Evolutionary conservation across 64 coral and sea anemone genomes (phyloP).

Genomic region (Pachyseris speciosa): DNA sequence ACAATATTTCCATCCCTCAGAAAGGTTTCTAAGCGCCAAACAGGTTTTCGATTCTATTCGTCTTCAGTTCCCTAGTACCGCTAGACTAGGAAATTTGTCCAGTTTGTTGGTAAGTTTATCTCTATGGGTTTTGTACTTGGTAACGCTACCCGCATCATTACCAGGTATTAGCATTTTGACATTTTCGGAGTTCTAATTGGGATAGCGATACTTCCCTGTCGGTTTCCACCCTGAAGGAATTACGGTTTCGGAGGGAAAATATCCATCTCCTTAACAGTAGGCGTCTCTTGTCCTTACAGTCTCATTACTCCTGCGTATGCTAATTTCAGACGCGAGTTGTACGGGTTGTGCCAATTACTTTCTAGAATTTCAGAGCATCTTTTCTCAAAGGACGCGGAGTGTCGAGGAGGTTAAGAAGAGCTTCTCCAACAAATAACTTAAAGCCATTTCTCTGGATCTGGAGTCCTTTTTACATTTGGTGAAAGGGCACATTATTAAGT

Average conservation of each 20-base stretch:
- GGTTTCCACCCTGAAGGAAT: background rate
- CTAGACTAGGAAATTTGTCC: background rate
- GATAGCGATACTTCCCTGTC: slow-evolving; percentile 5
- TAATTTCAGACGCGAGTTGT: slow-evolving; percentile 3
- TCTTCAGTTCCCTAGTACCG: background rate
- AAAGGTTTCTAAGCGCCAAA: too few relatives aligned
- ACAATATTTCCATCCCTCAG: too few relatives aligned
- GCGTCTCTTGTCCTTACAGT: background rate
- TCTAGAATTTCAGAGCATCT: background rate
- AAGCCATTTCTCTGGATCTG: background rate
- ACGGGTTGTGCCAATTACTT: background rate
- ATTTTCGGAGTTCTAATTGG: background rate
- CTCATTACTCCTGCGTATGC: background rate
- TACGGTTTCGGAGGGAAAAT: background rate
- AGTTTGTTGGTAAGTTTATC: background rate
- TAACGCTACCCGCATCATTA: background rate
- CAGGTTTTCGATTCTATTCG: background rate
- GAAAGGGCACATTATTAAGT: background rate
- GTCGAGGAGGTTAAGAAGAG: background rate
- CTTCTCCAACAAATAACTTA: background rate
- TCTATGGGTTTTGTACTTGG: background rate
- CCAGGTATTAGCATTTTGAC: background rate
- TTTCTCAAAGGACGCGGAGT: background rate
- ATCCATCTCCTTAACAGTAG: background rate
- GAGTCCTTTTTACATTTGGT: background rate